Base-by-base conservation (phyloP, 2,797 vertebrate genomes). In the Parauchenoglanis ngamensis region DNA sequence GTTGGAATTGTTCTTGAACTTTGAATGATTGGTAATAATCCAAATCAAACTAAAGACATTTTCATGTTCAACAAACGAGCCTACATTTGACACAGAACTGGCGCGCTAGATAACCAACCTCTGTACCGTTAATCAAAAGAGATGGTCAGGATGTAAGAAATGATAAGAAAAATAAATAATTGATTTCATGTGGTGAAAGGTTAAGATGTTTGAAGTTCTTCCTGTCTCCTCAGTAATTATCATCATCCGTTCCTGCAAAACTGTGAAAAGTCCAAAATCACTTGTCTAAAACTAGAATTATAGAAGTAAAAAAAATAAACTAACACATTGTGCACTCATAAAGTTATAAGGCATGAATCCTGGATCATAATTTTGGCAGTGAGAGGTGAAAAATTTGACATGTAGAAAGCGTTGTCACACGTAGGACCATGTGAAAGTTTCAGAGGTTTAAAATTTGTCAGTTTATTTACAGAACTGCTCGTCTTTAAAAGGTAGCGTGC, bases 241-340 rank as follows among this genome's bases (percentile, higher is more conserved):
- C 44, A 80, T 80, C 75, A 56, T 31, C 77, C 4, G 11, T 57
- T 23, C 31, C 35, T 79, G 77, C 31, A 23, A 79, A 79, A 79
- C 31, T 1, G 8, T 59, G 31, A 79, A 79, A 72, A 72, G 19
- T 72, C 19, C 8, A 72, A 21, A 46, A 46, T 25, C 11, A 1
- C 3, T 49, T 23, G 7, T 72, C 25, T 44, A 49, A 78, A 78
- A 35, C 15, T 15, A 11, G 4, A 54, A 78, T 56, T 31, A 17
- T 7, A 52, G 2, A 21, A 40, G 5, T 19, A 25, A 23, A 25
- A 46, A 4, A 73, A 46, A 19, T 7, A 76, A 76, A 31, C 0
- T 56, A 78, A 40, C 6, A 19, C 46, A 15, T 52, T 52, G 17
- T 52, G 23, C 52, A 28, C 25, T 52, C 13, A 76, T 25, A 2